These are phyloP conservation scores for Drosophila pseudoananassae DNA, from an alignment of 1,140 invertebrate genomes.

Conservation along the genomic window DNA sequence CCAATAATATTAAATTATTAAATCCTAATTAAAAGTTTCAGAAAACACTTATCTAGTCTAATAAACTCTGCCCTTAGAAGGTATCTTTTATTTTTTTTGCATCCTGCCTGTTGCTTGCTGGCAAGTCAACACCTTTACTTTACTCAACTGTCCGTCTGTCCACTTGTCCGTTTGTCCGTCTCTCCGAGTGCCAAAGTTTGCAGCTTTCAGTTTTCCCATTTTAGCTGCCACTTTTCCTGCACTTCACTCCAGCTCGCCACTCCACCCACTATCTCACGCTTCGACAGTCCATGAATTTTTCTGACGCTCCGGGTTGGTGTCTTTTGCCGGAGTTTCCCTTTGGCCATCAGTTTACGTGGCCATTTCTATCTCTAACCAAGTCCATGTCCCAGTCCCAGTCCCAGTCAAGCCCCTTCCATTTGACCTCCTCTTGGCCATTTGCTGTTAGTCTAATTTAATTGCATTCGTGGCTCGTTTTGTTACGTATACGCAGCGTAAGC, in stretches of 20 bases:
- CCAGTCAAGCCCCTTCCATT: background rate
- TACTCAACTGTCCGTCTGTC: background rate
- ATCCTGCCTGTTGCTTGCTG: conserved; percentile 24
- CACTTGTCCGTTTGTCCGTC: conserved; percentile 4
- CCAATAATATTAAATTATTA: no score
- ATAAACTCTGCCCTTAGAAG: background rate
- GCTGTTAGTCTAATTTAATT: conserved; percentile 64
- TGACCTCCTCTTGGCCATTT: conserved; percentile 37
- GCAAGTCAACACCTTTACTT: conserved; percentile 44
- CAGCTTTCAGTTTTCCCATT: conserved; percentile 42
- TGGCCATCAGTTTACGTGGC: conserved; percentile 40
- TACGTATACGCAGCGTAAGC: conserved; percentile 41
- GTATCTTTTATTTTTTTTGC: conserved; percentile 6
- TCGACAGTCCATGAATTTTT: conserved; percentile 13
- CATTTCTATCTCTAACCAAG: conserved; percentile 8
- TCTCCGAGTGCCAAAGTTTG: conserved; percentile 25
- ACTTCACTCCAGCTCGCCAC: conserved; percentile 13
- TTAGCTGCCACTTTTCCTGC: conserved; percentile 50
- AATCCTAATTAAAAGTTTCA: no score
- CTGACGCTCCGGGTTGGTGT: background rate
- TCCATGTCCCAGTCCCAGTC: background rate
- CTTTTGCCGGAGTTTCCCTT: conserved; percentile 30
- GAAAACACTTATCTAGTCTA: background rate
- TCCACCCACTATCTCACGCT: background rate
- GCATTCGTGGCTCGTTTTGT: conserved; percentile 49